These are phyloP conservation scores for Pseudoatta argentina DNA, from an alignment of 1,140 invertebrate species.

Conservation along the genomic window DNA sequence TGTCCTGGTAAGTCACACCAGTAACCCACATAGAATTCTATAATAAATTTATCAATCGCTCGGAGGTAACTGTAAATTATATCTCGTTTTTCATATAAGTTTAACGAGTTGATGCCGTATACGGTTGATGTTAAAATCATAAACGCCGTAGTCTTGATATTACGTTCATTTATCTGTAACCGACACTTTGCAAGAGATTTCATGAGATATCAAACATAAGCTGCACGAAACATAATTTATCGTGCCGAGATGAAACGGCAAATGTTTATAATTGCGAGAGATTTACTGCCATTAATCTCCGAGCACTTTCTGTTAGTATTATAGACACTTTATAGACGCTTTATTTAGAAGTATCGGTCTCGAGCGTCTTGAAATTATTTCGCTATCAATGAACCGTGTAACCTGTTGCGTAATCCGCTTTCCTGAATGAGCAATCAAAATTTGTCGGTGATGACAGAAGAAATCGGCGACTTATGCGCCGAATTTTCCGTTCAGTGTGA, in stretches of 20 bases:
- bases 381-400: slow-evolving; percentile 63
- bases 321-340: not conserved
- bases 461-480: not conserved
- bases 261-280: slow-evolving; percentile 4
- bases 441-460: slow-evolving; percentile 30
- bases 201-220: not conserved
- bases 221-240: slow-evolving; percentile 29
- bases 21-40: not conserved
- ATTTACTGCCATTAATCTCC: slow-evolving; percentile 7
- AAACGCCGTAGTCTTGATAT: not conserved
- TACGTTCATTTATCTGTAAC: slow-evolving; percentile 13
- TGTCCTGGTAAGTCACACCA: not conserved
- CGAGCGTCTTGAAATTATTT: slow-evolving; percentile 61
- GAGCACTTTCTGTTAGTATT: not conserved
- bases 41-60: slow-evolving; percentile 38
- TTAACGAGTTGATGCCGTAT: slow-evolving; percentile 14
- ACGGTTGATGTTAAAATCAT: not conserved
- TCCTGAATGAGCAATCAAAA: slow-evolving; percentile 41
- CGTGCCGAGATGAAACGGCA: not conserved
- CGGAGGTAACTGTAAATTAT: slow-evolving; percentile 1
- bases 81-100: not conserved
- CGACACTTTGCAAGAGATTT: not conserved
- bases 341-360: slow-evolving; percentile 10
- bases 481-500: slow-evolving; percentile 18
- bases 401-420: slow-evolving; percentile 66